phyloP scores from a whole-genome alignment of 2,888 invertebrate species.

The Cephus rjabovi region DNA sequence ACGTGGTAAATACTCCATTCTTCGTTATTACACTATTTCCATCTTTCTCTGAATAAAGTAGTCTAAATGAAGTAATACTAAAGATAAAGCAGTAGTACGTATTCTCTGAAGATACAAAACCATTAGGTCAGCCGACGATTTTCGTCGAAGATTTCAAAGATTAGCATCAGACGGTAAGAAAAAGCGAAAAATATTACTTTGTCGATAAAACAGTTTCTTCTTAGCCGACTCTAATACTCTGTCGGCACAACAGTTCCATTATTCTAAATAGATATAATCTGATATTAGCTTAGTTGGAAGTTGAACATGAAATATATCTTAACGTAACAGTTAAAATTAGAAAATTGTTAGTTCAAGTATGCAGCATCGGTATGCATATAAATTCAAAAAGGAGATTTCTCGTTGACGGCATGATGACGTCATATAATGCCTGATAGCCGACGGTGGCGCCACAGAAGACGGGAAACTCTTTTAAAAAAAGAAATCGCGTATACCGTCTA shows the following conservation, averaged over 20 bases:
- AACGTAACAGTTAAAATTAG: neutral
- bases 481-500: neutral
- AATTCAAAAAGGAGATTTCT: neutral
- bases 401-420: neutral
- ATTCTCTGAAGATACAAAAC: neutral
- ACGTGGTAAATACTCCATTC: neutral
- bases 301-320: neutral
- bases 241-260: neutral
- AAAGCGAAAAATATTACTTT: neutral
- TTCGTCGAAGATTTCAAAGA: neutral
- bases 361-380: neutral
- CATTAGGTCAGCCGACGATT: neutral
- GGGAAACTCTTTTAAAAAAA: neutral
- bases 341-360: neutral
- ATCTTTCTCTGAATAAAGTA: neutral
- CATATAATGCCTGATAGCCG: neutral
- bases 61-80: neutral
- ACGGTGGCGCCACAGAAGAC: neutral
- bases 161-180: neutral
- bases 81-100: neutral
- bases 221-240: neutral
- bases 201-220: neutral
- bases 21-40: neutral
- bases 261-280: neutral
- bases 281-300: neutral